Percentiles rank a stretch among this genome's conserved stretches.
These are phyloP conservation scores for Muntiacus reevesi DNA, from an alignment of 2,113 vertebrate species.

Conservation along the genomic window DNA sequence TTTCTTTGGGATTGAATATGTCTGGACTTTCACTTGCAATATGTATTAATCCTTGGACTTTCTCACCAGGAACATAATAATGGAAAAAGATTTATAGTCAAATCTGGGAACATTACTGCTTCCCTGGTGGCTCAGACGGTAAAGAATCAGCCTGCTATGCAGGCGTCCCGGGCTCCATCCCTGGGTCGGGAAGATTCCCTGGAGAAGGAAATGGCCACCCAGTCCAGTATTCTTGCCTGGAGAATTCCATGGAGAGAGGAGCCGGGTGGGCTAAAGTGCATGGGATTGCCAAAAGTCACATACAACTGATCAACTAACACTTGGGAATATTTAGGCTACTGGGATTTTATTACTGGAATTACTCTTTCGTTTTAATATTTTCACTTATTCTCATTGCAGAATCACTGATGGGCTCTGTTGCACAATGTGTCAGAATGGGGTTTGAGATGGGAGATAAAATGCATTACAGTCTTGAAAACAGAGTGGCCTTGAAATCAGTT, in stretches of 20 bases:
- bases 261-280: background rate
- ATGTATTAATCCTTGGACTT: background rate
- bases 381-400: background rate
- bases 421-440: background rate
- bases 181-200: background rate
- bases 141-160: background rate
- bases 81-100: background rate
- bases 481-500: background rate
- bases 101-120: background rate
- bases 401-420: background rate
- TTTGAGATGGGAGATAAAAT: background rate
- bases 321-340: background rate
- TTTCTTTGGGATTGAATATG: background rate
- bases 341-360: constrained; percentile 5
- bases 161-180: background rate
- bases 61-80: background rate
- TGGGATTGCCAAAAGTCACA: background rate
- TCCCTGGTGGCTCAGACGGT: background rate
- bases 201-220: background rate
- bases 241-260: background rate
- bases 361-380: background rate
- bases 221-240: background rate
- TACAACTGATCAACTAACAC: background rate
- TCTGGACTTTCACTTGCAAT: background rate
- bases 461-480: background rate